Percentiles rank a stretch among this genome's conserved stretches.
These are phyloP conservation scores for Puntigrus tetrazona DNA, from an alignment of 2,113 vertebrate species.

Conservation along the genomic window DNA sequence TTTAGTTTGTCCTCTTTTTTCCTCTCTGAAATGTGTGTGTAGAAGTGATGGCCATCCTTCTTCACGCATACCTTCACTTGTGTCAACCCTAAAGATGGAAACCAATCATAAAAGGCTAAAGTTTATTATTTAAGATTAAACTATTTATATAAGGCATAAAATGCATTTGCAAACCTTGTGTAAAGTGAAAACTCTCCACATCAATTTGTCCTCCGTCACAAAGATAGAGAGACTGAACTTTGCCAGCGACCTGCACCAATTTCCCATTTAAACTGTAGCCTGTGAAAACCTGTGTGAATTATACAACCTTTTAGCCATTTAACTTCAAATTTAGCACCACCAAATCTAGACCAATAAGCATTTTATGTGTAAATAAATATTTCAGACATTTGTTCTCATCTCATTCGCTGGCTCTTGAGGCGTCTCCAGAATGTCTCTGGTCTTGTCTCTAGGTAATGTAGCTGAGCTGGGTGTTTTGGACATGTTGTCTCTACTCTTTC, in stretches of 20 bases:
- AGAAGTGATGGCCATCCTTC: constrained; percentile 88
- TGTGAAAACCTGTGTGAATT: constrained; percentile 70
- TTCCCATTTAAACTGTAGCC: constrained; percentile 84
- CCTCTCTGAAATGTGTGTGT: constrained; percentile 76
- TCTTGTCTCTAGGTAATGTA: neutral
- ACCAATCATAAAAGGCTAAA: neutral
- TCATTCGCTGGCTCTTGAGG: constrained; percentile 68
- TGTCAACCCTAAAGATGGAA: constrained; percentile 74
- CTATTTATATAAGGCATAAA: neutral
- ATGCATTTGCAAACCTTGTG: constrained; percentile 77
- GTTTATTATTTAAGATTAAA: no score
- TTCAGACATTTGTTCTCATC: constrained; percentile 23
- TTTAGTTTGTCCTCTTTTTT: constrained; percentile 25
- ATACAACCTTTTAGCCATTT: neutral
- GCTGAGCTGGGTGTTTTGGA: constrained; percentile 41
- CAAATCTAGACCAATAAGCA: neutral
- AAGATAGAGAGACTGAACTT: constrained; percentile 79
- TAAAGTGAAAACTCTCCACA: constrained; percentile 81
- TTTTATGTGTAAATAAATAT: neutral
- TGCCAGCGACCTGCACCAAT: constrained; percentile 81
- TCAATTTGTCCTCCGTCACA: constrained; percentile 87
- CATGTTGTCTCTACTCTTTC: constrained; percentile 61
- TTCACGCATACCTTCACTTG: constrained; percentile 82
- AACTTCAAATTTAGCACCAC: neutral
- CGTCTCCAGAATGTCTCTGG: neutral